These are phyloP conservation scores for Osmoderma eremita DNA, from an alignment of 2,888 invertebrate genomes.

Conservation along the genomic window DNA sequence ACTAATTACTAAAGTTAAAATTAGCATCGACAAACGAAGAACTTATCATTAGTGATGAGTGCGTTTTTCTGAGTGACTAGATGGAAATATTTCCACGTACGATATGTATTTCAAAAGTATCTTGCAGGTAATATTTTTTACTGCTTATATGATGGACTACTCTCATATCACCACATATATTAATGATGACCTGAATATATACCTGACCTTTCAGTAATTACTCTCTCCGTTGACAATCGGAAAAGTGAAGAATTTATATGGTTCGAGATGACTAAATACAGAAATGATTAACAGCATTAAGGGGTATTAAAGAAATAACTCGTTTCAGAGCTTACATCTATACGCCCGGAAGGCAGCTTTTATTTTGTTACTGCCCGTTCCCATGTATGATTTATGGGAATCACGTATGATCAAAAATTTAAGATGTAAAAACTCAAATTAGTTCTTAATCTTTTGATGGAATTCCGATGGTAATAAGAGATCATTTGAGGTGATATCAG, in stretches of 20 bases:
- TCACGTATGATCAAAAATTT: no score
- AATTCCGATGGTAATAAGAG: no score
- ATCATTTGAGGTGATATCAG: no score
- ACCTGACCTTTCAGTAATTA: slow-evolving; percentile 42
- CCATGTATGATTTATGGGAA: no score
- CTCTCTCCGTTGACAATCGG: slow-evolving; percentile 25
- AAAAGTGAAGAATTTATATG: no score
- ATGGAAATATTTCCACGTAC: slow-evolving; percentile 2
- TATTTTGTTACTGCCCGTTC: no score
- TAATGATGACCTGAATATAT: slow-evolving; percentile 41
- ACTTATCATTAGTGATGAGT: slow-evolving; percentile 48
- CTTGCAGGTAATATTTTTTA: neutral
- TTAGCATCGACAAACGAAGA: slow-evolving; percentile 46
- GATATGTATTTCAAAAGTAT: neutral
- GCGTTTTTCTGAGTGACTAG: slow-evolving; percentile 11
- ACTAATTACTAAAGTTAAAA: slow-evolving; percentile 47
- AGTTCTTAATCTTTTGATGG: no score
- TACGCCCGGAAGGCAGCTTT: neutral
- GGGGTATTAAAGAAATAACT: slow-evolving; percentile 9
- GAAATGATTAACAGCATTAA: slow-evolving; percentile 8
- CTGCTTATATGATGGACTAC: slow-evolving; percentile 14
- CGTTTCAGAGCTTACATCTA: neutral
- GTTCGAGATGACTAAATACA: neutral
- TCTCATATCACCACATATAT: slow-evolving; percentile 21
- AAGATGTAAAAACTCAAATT: no score